These are phyloP conservation scores for Drosophila eugracilis DNA, from an alignment of 1,140 invertebrate genomes.

Conservation along the genomic window DNA sequence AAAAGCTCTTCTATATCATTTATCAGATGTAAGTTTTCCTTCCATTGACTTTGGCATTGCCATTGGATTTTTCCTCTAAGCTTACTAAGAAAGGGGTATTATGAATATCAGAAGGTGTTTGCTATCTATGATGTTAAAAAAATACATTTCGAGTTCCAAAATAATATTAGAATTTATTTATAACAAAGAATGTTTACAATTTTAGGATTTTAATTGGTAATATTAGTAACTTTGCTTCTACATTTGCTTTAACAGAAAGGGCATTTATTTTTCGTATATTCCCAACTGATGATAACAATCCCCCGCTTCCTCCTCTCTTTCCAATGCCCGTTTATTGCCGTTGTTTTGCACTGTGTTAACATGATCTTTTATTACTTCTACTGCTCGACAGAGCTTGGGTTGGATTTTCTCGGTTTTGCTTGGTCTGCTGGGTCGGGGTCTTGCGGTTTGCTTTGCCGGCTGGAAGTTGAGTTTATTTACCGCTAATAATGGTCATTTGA, in stretches of 20 bases:
- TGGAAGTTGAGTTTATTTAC: slow-evolving; percentile 76
- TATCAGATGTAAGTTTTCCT: slow-evolving; percentile 80
- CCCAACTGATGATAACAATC: slow-evolving; percentile 1
- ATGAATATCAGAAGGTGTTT: not conserved
- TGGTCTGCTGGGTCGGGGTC: slow-evolving; percentile 12
- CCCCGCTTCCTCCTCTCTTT: slow-evolving; percentile 14
- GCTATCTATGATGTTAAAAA: not conserved
- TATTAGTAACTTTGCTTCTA: not conserved
- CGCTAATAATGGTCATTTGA: slow-evolving; percentile 82
- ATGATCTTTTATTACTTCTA: slow-evolving; percentile 78
- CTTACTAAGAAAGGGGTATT: not conserved
- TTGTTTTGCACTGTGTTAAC: slow-evolving; percentile 69
- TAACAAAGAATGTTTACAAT: too few species aligned
- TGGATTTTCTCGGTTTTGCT: slow-evolving; percentile 10
- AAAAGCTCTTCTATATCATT: slow-evolving; percentile 74
- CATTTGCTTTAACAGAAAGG: not conserved
- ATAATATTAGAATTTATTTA: not conserved
- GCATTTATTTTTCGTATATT: not conserved
- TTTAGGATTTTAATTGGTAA: too few species aligned
- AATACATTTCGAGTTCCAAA: too few species aligned
- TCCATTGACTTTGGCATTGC: slow-evolving; percentile 63
- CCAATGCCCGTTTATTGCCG: slow-evolving; percentile 35
- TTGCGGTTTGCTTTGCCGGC: slow-evolving; percentile 39
- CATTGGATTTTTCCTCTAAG: slow-evolving; percentile 35
- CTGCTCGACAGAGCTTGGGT: slow-evolving; percentile 35